Evolutionary conservation across 2,113 vertebrate genomes (phyloP).

Genomic region (Eretmodus cyanostictus): DNA sequence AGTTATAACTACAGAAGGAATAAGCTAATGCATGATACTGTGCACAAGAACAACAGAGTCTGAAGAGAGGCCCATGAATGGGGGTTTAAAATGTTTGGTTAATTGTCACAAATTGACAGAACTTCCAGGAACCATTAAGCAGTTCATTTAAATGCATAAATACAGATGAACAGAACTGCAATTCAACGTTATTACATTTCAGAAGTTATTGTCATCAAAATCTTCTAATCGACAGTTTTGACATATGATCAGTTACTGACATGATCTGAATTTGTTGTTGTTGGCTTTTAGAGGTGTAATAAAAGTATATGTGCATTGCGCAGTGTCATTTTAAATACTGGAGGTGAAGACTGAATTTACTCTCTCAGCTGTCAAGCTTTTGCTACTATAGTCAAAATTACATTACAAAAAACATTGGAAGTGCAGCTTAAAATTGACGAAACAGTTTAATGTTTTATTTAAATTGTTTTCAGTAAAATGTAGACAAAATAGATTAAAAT

Average conservation of each 20-base stretch:
- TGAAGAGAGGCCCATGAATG: neutral
- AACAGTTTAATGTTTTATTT: neutral
- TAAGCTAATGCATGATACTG: neutral
- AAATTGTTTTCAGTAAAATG: neutral
- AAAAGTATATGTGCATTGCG: neutral
- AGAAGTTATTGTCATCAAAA: neutral
- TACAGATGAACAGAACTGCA: neutral
- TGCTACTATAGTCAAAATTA: neutral
- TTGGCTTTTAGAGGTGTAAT: neutral
- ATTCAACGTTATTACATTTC: neutral
- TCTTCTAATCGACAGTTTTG: neutral
- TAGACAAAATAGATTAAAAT: neutral
- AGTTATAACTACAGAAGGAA: neutral
- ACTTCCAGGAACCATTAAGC: neutral
- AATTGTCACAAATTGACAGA: neutral
- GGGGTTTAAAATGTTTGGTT: neutral
- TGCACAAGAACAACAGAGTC: neutral
- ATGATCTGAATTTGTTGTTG: neutral
- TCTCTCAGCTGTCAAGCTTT: neutral
- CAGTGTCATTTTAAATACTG: neutral
- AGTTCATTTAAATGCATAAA: neutral
- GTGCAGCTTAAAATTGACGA: neutral
- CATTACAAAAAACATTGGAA: neutral
- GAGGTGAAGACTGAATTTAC: neutral
- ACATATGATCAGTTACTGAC: neutral